Base-by-base conservation (phyloP, 2,888 invertebrate genomes). In the Gari tellinella region DNA sequence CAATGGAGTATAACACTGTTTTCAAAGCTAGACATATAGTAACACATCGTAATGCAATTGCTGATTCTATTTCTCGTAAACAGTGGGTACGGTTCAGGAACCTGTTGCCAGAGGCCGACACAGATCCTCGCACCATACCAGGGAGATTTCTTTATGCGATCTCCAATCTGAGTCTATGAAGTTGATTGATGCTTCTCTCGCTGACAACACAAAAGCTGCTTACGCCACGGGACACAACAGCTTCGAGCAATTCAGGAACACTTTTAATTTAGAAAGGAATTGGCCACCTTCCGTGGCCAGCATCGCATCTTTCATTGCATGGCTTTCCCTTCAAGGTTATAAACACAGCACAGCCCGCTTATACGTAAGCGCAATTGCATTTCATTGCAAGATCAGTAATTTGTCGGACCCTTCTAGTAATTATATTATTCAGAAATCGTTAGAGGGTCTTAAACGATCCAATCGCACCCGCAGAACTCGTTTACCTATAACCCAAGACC, bases 291-390 rank as follows among this genome's bases (percentile, higher is more conserved):
- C 51, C 14, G 26, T 51, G 12, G 21, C 23, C 1, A 23, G 25
- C 5, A 15, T 51, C 21, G 25, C n/a, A 14, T 15, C 26, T 21
- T 23, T 21, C 25, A 51, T 51, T 51, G 17, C 51, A 8, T 51
- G 15, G 8, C n/a, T 51, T 25, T 51, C 23, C 12, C n/a, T n/a
- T n/a, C n/a, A n/a, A n/a, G n/a, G n/a, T n/a, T n/a, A n/a, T n/a
- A 19, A 19, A 21, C 14, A 38, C n/a, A 21, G 55, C 55, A 21
- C 38, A 31, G 17, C 21, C 37, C n/a, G 40, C 38, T n/a, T n/a
- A n/a, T n/a, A n/a, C n/a, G n/a, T n/a, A 55, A 38, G 12, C 8
- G 55, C 55, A 19, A 41, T 57, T 8, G 43, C 45, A 25, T 57
- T 25, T 57, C 23, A 43, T 25, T 43, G 23, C 26, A 57, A 57